phyloP scores from a whole-genome alignment of 2,797 vertebrate species.

The Oryzias dopingdopingensis region DNA sequence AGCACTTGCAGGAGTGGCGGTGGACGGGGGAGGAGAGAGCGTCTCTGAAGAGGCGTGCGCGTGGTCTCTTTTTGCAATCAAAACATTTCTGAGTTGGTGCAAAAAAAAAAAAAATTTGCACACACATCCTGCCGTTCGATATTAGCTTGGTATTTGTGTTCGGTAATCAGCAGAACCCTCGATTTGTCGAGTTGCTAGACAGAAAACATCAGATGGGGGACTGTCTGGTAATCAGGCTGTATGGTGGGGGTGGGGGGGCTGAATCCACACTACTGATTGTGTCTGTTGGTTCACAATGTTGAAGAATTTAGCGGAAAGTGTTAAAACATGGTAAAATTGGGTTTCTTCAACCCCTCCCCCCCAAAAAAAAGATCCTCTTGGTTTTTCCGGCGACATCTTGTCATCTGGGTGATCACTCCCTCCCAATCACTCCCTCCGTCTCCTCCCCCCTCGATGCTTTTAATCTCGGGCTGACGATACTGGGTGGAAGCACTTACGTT shows the following conservation, averaged over 20 bases:
- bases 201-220: constrained; percentile 54
- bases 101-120: constrained; percentile 28
- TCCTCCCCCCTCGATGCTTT: constrained; percentile 56
- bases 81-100: constrained; percentile 66
- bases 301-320: not conserved
- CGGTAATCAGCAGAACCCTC: constrained; percentile 65
- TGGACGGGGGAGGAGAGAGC: constrained; percentile 58
- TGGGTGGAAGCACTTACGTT: constrained; percentile 70
- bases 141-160: constrained; percentile 73
- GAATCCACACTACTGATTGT: no score
- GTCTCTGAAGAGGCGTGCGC: constrained; percentile 66
- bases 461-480: constrained; percentile 72
- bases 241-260: constrained; percentile 25
- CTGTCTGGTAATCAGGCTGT: constrained; percentile 65
- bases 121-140: constrained; percentile 71
- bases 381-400: constrained; percentile 28
- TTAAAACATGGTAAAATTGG: not conserved
- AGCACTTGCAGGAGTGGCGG: constrained; percentile 74
- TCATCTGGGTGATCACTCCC: constrained; percentile 55
- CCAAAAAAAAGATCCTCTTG: constrained; percentile 14
- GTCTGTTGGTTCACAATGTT: no score
- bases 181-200: constrained; percentile 50
- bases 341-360: constrained; percentile 1
- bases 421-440: constrained; percentile 44
- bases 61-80: constrained; percentile 78